Conservation (phyloP, 1,140 invertebrate genomes). For the Anastrepha obliqua region DNA sequence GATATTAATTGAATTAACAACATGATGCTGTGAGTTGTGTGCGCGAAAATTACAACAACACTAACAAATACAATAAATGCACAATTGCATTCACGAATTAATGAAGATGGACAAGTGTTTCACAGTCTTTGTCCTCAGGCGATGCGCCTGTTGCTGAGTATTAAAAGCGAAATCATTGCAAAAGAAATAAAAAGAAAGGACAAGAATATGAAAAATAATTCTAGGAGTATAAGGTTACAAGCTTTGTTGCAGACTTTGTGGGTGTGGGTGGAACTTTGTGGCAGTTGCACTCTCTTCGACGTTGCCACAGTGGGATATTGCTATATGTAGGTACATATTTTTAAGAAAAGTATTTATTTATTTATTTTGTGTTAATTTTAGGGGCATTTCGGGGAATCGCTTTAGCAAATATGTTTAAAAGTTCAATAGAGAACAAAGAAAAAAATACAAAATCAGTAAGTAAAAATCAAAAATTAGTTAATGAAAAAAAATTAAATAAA, state of each 20-base stretch:
- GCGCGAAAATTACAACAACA: neutral
- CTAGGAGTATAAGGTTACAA: no score
- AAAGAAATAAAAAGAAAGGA: neutral
- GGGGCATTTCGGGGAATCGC: no score
- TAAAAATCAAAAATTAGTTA: no score
- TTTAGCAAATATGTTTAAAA: no score
- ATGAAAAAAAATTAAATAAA: no score
- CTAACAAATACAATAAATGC: neutral
- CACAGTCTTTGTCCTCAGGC: neutral
- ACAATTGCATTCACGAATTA: slow-evolving; percentile 17
- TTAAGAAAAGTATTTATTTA: no score
- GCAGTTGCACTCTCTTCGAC: neutral
- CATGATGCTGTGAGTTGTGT: neutral
- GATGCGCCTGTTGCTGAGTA: neutral
- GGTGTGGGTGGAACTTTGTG: neutral
- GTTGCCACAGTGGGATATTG: neutral
- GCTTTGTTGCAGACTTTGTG: neutral
- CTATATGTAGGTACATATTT: no score
- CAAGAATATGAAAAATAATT: no score
- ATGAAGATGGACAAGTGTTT: slow-evolving; percentile 48
- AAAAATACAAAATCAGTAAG: no score
- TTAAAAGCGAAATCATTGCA: neutral
- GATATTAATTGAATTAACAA: slow-evolving; percentile 38
- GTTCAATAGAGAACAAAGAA: no score
- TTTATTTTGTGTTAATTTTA: no score